Conservation (phyloP, 2,888 invertebrate species). For the Stenchaetothrips biformis region DNA sequence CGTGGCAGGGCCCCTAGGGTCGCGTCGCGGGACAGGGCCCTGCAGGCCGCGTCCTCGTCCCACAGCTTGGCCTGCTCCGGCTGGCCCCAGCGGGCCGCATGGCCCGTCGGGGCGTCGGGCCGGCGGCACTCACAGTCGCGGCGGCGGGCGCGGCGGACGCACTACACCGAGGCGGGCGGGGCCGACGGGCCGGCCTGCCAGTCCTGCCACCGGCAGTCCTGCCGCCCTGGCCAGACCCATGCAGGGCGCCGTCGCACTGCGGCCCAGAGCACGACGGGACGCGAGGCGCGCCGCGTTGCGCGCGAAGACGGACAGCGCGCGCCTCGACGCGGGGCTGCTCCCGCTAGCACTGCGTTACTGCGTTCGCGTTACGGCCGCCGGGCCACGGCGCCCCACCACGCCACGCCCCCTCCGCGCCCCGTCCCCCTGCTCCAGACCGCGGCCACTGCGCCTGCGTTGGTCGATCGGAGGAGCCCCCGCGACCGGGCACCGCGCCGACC, state of each 20-base stretch:
- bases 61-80: slow-evolving; percentile 30
- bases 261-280: too few relatives aligned
- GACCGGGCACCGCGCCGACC: not conserved
- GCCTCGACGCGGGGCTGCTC: not conserved
- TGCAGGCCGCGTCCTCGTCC: slow-evolving; percentile 29
- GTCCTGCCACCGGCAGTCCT: not conserved
- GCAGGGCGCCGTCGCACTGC: not conserved
- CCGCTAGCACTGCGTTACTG: too few relatives aligned
- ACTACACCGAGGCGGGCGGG: too few relatives aligned
- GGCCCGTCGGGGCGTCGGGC: slow-evolving; percentile 35
- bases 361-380: too few relatives aligned
- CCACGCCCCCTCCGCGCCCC: slow-evolving; percentile 9
- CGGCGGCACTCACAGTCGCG: slow-evolving; percentile 23
- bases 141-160: not conserved
- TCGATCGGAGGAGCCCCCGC: not conserved
- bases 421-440: not conserved
- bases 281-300: too few relatives aligned
- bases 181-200: not conserved
- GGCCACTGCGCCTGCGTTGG: slow-evolving; percentile 25
- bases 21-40: not conserved
- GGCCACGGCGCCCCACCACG: not conserved
- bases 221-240: not conserved
- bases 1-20: too few relatives aligned
- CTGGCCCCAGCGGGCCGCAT: slow-evolving; percentile 27
- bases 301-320: too few relatives aligned